phyloP scores from a whole-genome alignment of 2,888 invertebrate species.

The Drosophila macrospina region DNA sequence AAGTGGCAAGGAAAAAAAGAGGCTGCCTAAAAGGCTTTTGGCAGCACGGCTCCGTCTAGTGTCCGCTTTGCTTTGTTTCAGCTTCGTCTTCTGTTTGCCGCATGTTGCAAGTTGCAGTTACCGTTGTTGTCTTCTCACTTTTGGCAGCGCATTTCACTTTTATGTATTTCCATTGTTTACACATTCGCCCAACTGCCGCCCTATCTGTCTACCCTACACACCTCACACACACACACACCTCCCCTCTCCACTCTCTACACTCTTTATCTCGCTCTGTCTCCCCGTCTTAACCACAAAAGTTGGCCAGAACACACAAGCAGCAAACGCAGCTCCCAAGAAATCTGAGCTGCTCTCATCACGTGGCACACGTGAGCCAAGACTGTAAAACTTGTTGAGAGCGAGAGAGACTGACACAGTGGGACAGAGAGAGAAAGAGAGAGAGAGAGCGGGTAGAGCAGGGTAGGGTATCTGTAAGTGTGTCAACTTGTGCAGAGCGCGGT shows the following conservation, averaged over 20 bases:
- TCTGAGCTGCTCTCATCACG: conserved; percentile 30
- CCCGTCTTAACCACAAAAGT: conserved; percentile 23
- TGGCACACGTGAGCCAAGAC: conserved; percentile 22
- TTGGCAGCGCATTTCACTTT: conserved; percentile 66
- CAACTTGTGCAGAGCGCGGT: conserved; percentile 11
- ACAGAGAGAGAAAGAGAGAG: not conserved
- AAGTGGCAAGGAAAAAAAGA: conserved; percentile 23
- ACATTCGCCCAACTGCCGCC: not conserved
- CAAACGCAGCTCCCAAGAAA: conserved; percentile 17
- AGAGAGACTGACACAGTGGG: too few species aligned
- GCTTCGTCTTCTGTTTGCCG: conserved; percentile 6
- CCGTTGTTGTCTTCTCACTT: conserved; percentile 33
- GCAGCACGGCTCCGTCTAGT: conserved; percentile 18
- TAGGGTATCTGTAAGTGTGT: conserved; percentile 33
- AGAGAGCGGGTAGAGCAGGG: too few species aligned
- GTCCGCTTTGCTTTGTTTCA: conserved; percentile 16
- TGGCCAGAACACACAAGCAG: conserved; percentile 23
- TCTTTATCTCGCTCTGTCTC: not conserved
- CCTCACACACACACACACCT: too few species aligned
- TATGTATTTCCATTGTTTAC: conserved; percentile 58
- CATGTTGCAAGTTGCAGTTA: conserved; percentile 4
- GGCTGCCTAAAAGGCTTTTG: conserved; percentile 59
- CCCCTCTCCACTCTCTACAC: too few species aligned
- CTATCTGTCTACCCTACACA: not conserved
- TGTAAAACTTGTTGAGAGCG: not conserved